Percentiles rank a stretch among this genome's conserved stretches.
Conservation (phyloP, 2,113 vertebrate genomes). For the Callopanchax toddi region DNA sequence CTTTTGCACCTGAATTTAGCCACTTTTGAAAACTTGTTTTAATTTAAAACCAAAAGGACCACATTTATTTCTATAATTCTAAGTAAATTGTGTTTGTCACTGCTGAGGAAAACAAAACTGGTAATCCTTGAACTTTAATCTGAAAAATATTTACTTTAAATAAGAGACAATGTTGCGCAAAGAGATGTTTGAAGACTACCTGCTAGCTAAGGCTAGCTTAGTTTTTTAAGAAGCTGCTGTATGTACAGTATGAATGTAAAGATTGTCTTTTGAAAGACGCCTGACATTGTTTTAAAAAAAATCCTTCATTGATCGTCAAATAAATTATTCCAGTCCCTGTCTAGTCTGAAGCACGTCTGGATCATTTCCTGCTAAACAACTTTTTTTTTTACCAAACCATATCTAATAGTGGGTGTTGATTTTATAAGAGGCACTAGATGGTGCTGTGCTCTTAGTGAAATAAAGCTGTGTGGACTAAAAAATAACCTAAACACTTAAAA, state of each 20-base stretch:
- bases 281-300: constrained; percentile 24
- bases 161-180: background rate
- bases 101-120: background rate
- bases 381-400: too few relatives aligned
- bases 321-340: constrained; percentile 45
- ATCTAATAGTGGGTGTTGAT: background rate
- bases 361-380: too few relatives aligned
- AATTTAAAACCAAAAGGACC: background rate
- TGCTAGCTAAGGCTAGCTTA: background rate
- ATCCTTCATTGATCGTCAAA: constrained; percentile 16
- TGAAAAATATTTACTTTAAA: constrained; percentile 4
- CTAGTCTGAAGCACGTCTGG: too few relatives aligned
- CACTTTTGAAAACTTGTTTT: background rate
- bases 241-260: constrained; percentile 11
- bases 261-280: constrained; percentile 5
- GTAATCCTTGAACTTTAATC: background rate
- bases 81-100: background rate
- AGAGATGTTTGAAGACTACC: background rate
- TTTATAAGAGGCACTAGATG: constrained; percentile 44
- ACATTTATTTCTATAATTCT: background rate
- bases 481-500: too few relatives aligned
- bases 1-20: background rate
- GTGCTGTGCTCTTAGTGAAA: constrained; percentile 31
- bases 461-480: background rate
- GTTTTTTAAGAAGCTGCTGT: constrained; percentile 12